Evolutionary conservation across 1,140 invertebrate genomes (phyloP), one percentile per base, ranked within the genome.

Genomic region (Nephila pilipes): DNA sequence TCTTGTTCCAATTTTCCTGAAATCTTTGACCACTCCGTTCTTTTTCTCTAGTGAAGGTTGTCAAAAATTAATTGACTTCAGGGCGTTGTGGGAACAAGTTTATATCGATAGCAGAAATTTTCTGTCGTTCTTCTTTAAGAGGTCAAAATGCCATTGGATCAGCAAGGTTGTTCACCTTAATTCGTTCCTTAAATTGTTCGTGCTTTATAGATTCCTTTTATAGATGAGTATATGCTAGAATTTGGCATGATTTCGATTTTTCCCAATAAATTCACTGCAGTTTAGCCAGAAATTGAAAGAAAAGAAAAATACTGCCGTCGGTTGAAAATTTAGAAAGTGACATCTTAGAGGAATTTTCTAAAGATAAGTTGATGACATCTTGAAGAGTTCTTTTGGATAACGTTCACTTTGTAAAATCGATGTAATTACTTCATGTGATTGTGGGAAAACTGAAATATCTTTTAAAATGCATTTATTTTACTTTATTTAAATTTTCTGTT

Each of bases 61-160:
- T 46, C 36, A 38, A 46, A 69, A 75, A 75, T n/a, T n/a, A 81
- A 81, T 54, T 81, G 79, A 81, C 79, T 81, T 69, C 79, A 54
- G 79, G 79, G 79, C 79, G 79, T 81, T 22, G 36, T 36, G 20
- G 79, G 38, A 81, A 81, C 79, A 54, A 46, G 79, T 81, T 81
- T 14, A 46, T 25, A 81, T 81, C 79, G 79, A 81, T 54, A 38
- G 36, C 14, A 81, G 79, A 81, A 22, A 81, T 81, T 81, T 69
- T 69, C 65, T 81, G 20, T 18, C 32, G 79, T n/a, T 54, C 18
- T 20, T 54, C 2, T 81, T 25, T 81, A 22, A 25, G 14, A 36
- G 79, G 79, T 81, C 79, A 81, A 1, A 81, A 81, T 81, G 79
- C 46, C 36, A 54, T 81, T 81, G 46, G 46, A 81, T 54, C 79